phyloP scores from a whole-genome alignment of 2,797 vertebrate genomes.

The Pristis pectinata region DNA sequence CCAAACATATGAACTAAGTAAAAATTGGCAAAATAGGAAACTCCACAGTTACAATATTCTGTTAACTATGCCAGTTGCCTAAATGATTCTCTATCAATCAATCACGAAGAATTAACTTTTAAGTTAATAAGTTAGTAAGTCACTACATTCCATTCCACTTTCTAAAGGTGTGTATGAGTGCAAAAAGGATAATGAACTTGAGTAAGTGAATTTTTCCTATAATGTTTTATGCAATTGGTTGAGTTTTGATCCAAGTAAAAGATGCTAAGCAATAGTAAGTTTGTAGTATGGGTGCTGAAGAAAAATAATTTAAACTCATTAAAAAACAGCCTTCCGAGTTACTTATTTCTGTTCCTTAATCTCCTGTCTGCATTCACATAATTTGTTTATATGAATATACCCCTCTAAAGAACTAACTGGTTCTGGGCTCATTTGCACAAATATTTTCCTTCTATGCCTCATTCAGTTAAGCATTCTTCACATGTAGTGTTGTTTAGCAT shows the following conservation, averaged over 20 bases:
- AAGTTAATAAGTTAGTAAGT: not conserved
- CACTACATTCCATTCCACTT: not conserved
- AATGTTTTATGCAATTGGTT: not conserved
- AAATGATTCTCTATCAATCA: conserved; percentile 85
- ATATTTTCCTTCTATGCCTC: not conserved
- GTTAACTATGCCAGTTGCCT: conserved; percentile 66
- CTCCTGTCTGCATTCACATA: not conserved
- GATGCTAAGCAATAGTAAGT: not conserved
- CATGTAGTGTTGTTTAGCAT: not conserved
- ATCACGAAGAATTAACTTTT: not conserved
- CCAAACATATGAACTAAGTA: conserved; percentile 58
- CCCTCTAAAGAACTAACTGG: not conserved
- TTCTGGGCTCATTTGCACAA: not conserved
- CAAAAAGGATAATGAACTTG: not conserved
- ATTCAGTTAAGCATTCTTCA: not conserved
- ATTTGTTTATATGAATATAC: not conserved
- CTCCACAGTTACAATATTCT: conserved; percentile 74
- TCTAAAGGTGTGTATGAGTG: not conserved
- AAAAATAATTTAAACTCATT: not conserved
- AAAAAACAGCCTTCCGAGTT: not conserved
- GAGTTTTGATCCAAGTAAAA: not conserved
- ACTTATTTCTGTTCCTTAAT: not conserved
- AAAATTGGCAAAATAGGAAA: conserved; percentile 58
- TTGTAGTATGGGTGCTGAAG: not conserved
- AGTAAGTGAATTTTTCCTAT: not conserved